These are phyloP conservation scores for Gymnosoma rotundatum DNA, from an alignment of 2,888 invertebrate genomes.

Conservation along the genomic window DNA sequence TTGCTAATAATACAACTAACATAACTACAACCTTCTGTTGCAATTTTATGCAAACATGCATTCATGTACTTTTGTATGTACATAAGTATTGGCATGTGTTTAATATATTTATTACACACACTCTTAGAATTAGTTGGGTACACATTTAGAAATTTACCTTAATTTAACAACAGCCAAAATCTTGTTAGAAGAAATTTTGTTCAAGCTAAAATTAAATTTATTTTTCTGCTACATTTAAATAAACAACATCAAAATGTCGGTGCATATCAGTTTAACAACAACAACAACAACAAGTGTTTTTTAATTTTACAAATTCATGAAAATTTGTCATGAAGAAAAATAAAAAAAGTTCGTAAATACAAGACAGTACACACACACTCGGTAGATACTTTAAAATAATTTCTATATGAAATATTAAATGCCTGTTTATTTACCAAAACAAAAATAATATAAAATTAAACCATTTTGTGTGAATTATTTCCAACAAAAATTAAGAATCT, in stretches of 20 bases:
- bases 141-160: conserved; percentile 36
- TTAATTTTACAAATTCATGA: not conserved
- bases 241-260: conserved; percentile 57
- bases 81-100: not conserved
- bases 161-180: conserved; percentile 43
- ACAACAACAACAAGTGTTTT: conserved; percentile 14
- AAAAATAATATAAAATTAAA: no score
- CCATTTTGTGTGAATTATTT: no score
- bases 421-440: no score
- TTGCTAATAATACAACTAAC: conserved; percentile 53
- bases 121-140: not conserved
- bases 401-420: no score
- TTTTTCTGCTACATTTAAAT: conserved; percentile 54
- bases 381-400: no score
- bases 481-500: no score
- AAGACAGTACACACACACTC: no score
- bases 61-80: not conserved
- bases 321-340: not conserved
- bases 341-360: no score
- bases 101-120: conserved; percentile 27
- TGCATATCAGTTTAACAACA: conserved; percentile 48
- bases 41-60: conserved; percentile 48
- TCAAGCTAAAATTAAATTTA: conserved; percentile 68
- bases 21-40: conserved; percentile 57
- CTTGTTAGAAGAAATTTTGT: conserved; percentile 39